phyloP scores from a whole-genome alignment of 2,113 vertebrate species.

The Silurus glanis region DNA sequence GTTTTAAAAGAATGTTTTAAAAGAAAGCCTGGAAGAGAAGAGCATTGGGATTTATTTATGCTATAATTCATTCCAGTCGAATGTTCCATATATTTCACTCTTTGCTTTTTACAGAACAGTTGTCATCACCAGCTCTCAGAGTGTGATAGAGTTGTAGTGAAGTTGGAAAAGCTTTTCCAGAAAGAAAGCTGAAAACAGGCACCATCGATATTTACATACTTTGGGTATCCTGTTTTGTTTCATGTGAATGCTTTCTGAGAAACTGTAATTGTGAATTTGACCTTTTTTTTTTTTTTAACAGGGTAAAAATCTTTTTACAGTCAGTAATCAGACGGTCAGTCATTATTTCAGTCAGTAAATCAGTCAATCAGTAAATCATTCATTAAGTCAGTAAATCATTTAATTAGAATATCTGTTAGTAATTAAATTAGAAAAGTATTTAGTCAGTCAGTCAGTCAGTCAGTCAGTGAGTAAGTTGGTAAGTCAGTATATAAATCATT shows the following conservation, averaged over 20 bases:
- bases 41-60: background rate
- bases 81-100: background rate
- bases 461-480: background rate
- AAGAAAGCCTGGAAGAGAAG: slow-evolving; percentile 1
- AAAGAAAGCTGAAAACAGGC: slow-evolving; percentile 7
- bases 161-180: background rate
- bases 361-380: background rate
- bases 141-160: slow-evolving; percentile 33
- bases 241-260: background rate
- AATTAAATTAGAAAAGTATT: too few species aligned
- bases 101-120: background rate
- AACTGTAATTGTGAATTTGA: background rate
- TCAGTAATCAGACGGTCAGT: too few species aligned
- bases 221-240: background rate
- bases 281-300: background rate
- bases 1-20: background rate
- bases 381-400: background rate
- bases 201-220: background rate
- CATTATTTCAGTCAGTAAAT: background rate
- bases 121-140: background rate
- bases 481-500: background rate
- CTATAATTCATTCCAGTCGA: background rate
- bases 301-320: background rate
- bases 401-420: background rate
- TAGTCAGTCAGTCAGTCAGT: background rate